Base-by-base conservation (phyloP, 2,113 vertebrate genomes). In the Upupa epops region DNA sequence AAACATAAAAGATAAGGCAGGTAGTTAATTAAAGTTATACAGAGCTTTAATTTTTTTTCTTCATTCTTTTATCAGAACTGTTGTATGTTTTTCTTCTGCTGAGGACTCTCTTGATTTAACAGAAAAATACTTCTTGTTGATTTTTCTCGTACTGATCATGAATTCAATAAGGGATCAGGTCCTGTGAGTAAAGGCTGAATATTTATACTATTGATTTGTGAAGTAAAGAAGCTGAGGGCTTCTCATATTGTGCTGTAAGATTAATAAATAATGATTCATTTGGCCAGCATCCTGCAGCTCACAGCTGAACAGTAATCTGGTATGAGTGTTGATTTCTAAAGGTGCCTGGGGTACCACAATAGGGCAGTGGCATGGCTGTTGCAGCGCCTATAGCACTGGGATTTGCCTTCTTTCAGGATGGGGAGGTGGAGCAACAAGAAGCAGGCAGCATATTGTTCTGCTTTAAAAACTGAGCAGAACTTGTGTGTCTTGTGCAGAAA, bases 201-300 rank as follows among this genome's bases (percentile, higher is more conserved):
- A 88, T 92, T 94, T 91, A 77, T 86, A 28, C 36, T 72, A 95
- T 95, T 92, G 86, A 90, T 96, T 88, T 90, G 61, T 75, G 65
- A 92, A 49, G n/a, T 65, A 86, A 92, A 76, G 80, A 95, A 95
- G 73, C 70, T 48, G 84, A 89, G 46, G 65, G 80, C 46, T 94
- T 86, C 92, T 84, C 81, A 31, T 79, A 37, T 84, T 81, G 83
- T 90, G 80, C 83, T 70, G 34, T 88, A 80, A 91, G 91, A 93
- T 92, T 94, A 95, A 95, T 88, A 93, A 96, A 93, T 95, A 93
- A 95, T 94, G 83, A 83, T 88, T 91, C 77, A 84, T 86, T 93
- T 92, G 54, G 48, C 83, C 65, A 71, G 54, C 65, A 78, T 90
- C 61, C 80, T 90, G 86, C 26, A 81, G 70, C 69, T 94, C 58